Base-by-base conservation (phyloP, 2,888 invertebrate species). In the Heliconius erato region DNA sequence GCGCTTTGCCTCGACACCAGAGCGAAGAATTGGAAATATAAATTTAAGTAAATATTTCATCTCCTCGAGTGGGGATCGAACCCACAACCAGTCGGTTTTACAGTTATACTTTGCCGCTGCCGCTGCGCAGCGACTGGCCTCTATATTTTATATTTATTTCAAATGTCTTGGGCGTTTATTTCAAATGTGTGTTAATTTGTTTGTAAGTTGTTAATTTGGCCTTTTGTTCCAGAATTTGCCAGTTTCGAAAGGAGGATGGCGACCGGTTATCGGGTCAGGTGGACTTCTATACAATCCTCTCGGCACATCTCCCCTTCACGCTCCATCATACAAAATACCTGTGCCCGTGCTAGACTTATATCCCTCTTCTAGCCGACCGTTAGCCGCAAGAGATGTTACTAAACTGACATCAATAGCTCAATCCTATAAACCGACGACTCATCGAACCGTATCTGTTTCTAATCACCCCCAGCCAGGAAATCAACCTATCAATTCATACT, bases 201-300 rank as follows among this genome's bases (percentile, higher is more conserved):
- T n/a, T n/a, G n/a, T n/a, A n/a, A n/a, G n/a, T n/a, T n/a, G n/a
- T n/a, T n/a, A n/a, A 72, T 44, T 72, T 44, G 0, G 2, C 26
- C 28, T 69, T 49, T 79, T n/a, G 26, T 95, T 95, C 59, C 93
- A 96, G 96, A 90, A 91, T 83, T 87, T 96, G 85, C 94, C 96
- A 85, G 91, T 96, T 87, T 95, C 96, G 74, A 96, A 97, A 88
- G 96, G 97, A 87, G 97, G 97, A 71, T 97, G 97, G 97, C 92
- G 97, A 85, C 97, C 97, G 67, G 97, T 97, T 35, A 89, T 97
- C 26, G 96, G 96, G 5, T 93, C 95, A 6, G 88, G 92, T 35
- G 94, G 95, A 2, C 89, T 94, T 0, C 83, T 94, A 2, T 96
- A 95, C 87, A 92, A 89, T 78, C 89, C 93, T 5, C 92, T 89